Evolutionary conservation across 2,113 vertebrate species (phyloP).

Genomic region (Rhabdornis inornatus): DNA sequence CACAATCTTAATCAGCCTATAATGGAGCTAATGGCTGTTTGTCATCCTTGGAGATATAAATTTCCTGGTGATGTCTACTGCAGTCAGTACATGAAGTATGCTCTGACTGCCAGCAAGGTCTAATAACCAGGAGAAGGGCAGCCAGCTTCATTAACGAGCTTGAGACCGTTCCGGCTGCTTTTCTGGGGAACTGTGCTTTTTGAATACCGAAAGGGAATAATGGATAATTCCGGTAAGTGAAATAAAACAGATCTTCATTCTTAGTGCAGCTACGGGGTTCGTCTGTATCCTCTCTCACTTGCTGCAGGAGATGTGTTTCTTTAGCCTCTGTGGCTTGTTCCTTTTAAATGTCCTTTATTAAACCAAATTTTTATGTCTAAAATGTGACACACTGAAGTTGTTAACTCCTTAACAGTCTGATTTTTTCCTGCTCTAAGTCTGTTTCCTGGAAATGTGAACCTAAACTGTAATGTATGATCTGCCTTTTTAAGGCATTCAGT

Average conservation of each 20-base stretch:
- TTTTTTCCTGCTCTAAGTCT: slow-evolving; percentile 30
- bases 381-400: background rate
- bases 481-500: slow-evolving; percentile 22
- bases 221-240: slow-evolving; percentile 81
- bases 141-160: slow-evolving; percentile 62
- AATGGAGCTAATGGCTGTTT: slow-evolving; percentile 86
- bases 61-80: slow-evolving; percentile 82
- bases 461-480: background rate
- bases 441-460: background rate
- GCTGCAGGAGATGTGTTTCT: slow-evolving; percentile 44
- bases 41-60: slow-evolving; percentile 85
- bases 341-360: background rate
- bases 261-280: background rate
- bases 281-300: slow-evolving; percentile 19
- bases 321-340: slow-evolving; percentile 20
- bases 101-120: slow-evolving; percentile 74
- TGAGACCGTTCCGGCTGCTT: slow-evolving; percentile 15
- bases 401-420: slow-evolving; percentile 10
- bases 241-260: slow-evolving; percentile 49
- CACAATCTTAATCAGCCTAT: slow-evolving; percentile 79
- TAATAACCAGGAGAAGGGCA: slow-evolving; percentile 75
- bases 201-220: slow-evolving; percentile 51
- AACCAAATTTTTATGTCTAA: slow-evolving; percentile 26
- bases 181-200: slow-evolving; percentile 48
- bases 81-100: slow-evolving; percentile 76